Evolutionary conservation across 2,888 invertebrate species (phyloP).

Genomic region (Urechis unicinctus): DNA sequence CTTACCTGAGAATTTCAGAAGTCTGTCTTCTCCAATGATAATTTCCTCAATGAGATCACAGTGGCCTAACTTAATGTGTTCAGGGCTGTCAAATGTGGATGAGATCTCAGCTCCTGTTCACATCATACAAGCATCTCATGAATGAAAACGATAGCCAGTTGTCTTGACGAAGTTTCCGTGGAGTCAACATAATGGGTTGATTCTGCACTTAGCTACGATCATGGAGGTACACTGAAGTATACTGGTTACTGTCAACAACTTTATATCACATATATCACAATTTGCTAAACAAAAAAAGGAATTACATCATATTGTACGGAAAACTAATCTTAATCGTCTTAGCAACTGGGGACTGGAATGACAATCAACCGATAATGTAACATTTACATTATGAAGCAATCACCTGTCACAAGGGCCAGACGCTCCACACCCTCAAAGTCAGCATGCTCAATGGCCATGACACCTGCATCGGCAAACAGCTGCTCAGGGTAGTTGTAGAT

Average conservation of each 20-base stretch:
- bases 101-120: conserved; percentile 88
- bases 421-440: conserved; percentile 99
- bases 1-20: conserved; percentile 79
- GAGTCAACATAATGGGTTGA: too few relatives aligned
- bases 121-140: too few relatives aligned
- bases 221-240: too few relatives aligned
- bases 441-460: conserved; percentile 99
- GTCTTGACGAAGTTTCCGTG: too few relatives aligned
- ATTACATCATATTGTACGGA: too few relatives aligned
- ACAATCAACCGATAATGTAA: too few relatives aligned
- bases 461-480: conserved; percentile 92
- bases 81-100: conserved; percentile 94
- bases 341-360: neutral
- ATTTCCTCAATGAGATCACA: conserved; percentile 95
- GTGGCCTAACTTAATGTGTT: conserved; percentile 81
- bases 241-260: too few relatives aligned
- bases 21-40: conserved; percentile 95
- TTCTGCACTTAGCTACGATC: too few relatives aligned
- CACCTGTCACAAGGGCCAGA: conserved; percentile 88
- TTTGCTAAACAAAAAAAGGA: too few relatives aligned
- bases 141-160: too few relatives aligned
- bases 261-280: too few relatives aligned
- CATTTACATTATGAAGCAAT: too few relatives aligned
- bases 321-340: neutral
- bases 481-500: conserved; percentile 99